Base-by-base conservation (phyloP, 2,888 invertebrate species). In the Hemistola chrysoprasaria region DNA sequence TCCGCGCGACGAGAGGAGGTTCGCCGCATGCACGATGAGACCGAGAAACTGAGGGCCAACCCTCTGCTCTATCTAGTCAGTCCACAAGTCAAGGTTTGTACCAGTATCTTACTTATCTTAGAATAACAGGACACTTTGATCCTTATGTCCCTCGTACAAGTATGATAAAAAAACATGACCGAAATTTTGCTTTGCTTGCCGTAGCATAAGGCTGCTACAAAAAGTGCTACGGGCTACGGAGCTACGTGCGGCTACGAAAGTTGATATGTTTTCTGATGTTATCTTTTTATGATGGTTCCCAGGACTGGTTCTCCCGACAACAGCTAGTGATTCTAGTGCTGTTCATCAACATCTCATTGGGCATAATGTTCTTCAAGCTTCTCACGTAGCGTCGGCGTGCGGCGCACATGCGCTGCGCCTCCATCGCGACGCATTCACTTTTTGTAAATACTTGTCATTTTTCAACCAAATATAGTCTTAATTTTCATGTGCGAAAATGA, bases 281-380 rank as follows among this genome's bases (percentile, higher is more conserved):
- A 50, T 41, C n/a, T 22, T 20, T 24, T 36, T 49, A 30, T 29
- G 36, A 32, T 50, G 40, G 44, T 48, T 75, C 91, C 4, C 92
- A 97, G 97, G 97, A 97, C 92, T 97, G 97, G 97, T 96, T 97
- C 90, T 96, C 97, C 75, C 93, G 97, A 83, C 97, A 97, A 91
- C 97, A 97, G 91, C 92, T 97, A 83, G 95, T 97, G 87, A 94
- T 97, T 90, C 91, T 97, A 81, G 97, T 97, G 71, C 92, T 97
- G 68, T 95, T 97, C 90, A 94, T 97, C 91, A 97, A 97, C 91
- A 94, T 97, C 90, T 95, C 96, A 65, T 90, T 97, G 92, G 97
- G 96, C 84, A 94, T 97, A 89, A 94, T 97, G 93, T 97, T 97
- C 91, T 95, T 97, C 92, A 97, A 97, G 89, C 92, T 97, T 91